Conservation (phyloP, 2,113 vertebrate species). For the Sprattus sprattus region DNA sequence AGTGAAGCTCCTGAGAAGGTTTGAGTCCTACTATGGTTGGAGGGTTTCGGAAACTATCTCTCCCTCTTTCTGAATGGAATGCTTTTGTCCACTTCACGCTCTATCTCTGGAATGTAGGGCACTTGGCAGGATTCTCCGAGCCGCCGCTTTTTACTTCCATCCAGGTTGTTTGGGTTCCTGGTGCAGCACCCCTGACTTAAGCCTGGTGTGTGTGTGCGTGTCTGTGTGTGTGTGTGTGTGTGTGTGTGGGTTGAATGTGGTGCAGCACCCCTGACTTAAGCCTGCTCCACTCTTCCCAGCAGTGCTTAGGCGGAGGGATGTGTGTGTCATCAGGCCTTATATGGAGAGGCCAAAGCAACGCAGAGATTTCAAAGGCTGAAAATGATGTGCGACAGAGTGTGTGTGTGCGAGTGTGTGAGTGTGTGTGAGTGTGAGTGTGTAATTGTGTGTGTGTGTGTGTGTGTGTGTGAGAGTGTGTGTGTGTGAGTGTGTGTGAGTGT, state of each 20-base stretch:
- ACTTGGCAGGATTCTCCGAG: slow-evolving; percentile 32
- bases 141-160: slow-evolving; percentile 16
- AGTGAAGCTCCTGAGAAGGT: slow-evolving; percentile 38
- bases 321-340: slow-evolving; percentile 40
- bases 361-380: slow-evolving; percentile 1
- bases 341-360: slow-evolving; percentile 39
- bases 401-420: too few relatives aligned
- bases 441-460: too few relatives aligned
- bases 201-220: too few relatives aligned
- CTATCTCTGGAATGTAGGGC: slow-evolving; percentile 50
- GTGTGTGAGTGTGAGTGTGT: too few relatives aligned
- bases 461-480: not conserved
- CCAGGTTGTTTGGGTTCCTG: slow-evolving; percentile 37
- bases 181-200: not conserved
- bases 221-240: not conserved
- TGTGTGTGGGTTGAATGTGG: not conserved
- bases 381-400: too few relatives aligned
- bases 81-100: slow-evolving; percentile 47
- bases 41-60: not conserved
- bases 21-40: slow-evolving; percentile 50
- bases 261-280: too few relatives aligned
- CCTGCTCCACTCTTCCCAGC: too few relatives aligned
- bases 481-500: not conserved
- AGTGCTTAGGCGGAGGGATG: too few relatives aligned
- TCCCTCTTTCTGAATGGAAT: slow-evolving; percentile 46